Conservation (phyloP, 2,888 invertebrate species). For the Agrochola macilenta region DNA sequence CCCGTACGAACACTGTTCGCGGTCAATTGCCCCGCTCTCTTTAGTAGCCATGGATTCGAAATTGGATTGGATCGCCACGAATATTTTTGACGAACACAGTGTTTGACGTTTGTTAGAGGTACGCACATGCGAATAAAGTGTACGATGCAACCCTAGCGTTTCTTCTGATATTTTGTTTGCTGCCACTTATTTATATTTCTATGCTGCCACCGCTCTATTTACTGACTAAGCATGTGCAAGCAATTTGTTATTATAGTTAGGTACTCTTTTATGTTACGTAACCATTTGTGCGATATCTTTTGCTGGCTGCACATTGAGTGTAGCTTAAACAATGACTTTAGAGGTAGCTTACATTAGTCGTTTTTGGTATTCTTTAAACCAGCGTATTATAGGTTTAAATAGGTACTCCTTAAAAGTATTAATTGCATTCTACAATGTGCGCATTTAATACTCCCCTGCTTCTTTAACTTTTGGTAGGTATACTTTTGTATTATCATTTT, state of each 20-base stretch:
- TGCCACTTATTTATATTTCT: too few species aligned
- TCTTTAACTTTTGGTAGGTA: background rate
- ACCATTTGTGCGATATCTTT: background rate
- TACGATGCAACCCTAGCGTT: too few species aligned
- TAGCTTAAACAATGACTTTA: background rate
- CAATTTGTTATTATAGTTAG: too few species aligned
- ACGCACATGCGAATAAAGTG: too few species aligned
- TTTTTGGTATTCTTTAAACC: background rate
- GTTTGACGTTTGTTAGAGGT: too few species aligned
- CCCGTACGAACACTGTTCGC: too few species aligned
- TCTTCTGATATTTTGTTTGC: too few species aligned
- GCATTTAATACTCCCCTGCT: background rate
- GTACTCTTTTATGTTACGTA: background rate
- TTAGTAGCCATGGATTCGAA: too few species aligned
- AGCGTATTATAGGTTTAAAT: background rate
- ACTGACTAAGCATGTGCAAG: background rate
- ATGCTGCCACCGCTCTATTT: background rate
- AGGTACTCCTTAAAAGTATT: background rate
- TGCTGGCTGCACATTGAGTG: background rate
- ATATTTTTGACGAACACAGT: too few species aligned
- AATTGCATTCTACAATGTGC: background rate
- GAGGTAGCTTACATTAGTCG: background rate
- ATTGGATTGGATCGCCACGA: too few species aligned
- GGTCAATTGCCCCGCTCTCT: too few species aligned
- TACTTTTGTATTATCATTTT: background rate